Conservation (phyloP, 2,113 vertebrate genomes). For the Eidolon helvum region DNA sequence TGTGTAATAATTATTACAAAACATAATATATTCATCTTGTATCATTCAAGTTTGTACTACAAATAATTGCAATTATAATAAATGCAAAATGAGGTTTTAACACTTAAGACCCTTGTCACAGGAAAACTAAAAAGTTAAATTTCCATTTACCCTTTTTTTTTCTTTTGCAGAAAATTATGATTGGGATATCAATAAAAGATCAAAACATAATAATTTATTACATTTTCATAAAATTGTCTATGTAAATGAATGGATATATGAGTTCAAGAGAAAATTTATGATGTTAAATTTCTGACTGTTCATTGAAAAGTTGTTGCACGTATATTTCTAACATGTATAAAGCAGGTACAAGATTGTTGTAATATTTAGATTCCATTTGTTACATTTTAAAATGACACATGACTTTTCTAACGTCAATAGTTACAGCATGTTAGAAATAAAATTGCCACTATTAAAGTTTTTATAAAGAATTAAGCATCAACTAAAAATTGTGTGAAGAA, state of each 20-base stretch:
- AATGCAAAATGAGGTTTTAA: background rate
- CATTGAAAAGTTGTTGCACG: background rate
- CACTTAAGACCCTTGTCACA: background rate
- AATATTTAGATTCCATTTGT: background rate
- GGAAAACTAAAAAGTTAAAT: background rate
- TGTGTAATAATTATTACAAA: background rate
- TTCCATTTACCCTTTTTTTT: background rate
- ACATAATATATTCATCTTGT: slow-evolving; percentile 25
- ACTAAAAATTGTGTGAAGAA: background rate
- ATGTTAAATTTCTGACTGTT: background rate
- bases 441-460: background rate
- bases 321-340: background rate
- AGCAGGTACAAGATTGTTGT: background rate
- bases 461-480: background rate
- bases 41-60: background rate
- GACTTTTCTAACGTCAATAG: background rate
- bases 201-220: background rate
- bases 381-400: background rate
- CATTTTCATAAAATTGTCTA: background rate
- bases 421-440: background rate
- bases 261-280: background rate
- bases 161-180: background rate
- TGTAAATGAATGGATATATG: background rate
- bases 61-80: slow-evolving; percentile 29
- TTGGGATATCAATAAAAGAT: background rate